Conservation (phyloP, 2,797 vertebrate genomes). For the Syndactyla subalaris region DNA sequence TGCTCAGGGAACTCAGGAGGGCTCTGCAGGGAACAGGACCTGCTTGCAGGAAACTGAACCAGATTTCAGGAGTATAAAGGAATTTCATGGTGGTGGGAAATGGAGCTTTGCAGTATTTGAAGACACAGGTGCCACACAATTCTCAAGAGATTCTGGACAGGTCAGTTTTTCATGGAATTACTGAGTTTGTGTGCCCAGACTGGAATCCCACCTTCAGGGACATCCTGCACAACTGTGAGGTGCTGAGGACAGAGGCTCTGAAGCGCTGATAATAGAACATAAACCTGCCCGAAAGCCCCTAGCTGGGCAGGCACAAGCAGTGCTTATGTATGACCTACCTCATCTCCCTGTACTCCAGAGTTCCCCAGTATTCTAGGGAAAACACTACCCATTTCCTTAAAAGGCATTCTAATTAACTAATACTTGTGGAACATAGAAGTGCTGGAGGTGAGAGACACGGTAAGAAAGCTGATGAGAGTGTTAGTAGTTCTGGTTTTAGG, state of each 20-base stretch:
- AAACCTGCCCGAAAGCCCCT: not conserved
- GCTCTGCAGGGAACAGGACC: not conserved
- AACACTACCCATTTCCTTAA: not conserved
- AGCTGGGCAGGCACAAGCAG: not conserved
- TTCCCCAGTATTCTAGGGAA: not conserved
- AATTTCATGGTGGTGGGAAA: not conserved
- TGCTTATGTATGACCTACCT: not conserved
- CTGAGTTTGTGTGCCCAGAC: not conserved
- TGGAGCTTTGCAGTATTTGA: not conserved
- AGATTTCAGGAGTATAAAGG: not conserved
- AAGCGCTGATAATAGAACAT: not conserved
- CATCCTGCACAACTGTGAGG: not conserved
- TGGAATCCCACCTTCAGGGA: not conserved
- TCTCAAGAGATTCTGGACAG: not conserved
- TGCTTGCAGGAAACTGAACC: not conserved
- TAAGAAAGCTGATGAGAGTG: constrained; percentile 28
- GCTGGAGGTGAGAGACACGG: not conserved
- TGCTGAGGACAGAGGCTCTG: not conserved
- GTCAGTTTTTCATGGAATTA: not conserved
- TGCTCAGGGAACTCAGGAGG: constrained; percentile 39
- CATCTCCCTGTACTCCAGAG: not conserved
- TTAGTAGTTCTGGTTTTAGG: constrained; percentile 5
- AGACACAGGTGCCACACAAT: not conserved
- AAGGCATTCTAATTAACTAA: not conserved
- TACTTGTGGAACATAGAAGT: not conserved